phyloP scores from a whole-genome alignment of 2,113 vertebrate genomes.

The Macroglossus sobrinus region DNA sequence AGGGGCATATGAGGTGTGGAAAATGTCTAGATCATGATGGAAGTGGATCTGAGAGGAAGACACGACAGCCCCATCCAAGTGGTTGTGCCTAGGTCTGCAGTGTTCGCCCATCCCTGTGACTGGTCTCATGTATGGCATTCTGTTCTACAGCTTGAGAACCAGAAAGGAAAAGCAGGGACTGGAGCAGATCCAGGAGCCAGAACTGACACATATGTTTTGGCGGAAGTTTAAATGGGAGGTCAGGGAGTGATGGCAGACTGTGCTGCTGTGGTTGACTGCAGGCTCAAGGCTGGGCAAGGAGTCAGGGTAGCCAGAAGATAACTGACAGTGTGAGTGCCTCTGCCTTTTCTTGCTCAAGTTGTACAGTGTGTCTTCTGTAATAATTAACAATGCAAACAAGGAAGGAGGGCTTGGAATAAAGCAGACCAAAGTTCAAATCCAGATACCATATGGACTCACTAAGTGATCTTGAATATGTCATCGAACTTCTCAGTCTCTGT shows the following conservation, averaged over 20 bases:
- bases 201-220: conserved; percentile 50
- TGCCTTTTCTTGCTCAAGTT: background rate
- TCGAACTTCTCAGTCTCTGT: background rate
- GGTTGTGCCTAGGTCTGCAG: accelerated
- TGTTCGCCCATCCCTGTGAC: background rate
- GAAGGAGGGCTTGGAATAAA: background rate
- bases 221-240: conserved; percentile 47
- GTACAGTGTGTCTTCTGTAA: background rate
- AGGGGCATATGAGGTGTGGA: background rate
- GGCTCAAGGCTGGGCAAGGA: background rate
- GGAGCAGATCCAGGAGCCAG: conserved; percentile 34
- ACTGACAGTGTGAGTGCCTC: background rate
- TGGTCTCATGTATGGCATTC: background rate
- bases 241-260: background rate
- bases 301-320: background rate
- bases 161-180: background rate
- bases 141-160: background rate
- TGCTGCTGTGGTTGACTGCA: background rate
- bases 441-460: background rate
- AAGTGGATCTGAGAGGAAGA: background rate
- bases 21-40: background rate
- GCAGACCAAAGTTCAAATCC: background rate
- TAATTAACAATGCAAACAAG: background rate
- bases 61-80: background rate
- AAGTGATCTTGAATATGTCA: background rate